Base-by-base conservation (phyloP, 2,113 vertebrate genomes). In the Rhombomys opimus region DNA sequence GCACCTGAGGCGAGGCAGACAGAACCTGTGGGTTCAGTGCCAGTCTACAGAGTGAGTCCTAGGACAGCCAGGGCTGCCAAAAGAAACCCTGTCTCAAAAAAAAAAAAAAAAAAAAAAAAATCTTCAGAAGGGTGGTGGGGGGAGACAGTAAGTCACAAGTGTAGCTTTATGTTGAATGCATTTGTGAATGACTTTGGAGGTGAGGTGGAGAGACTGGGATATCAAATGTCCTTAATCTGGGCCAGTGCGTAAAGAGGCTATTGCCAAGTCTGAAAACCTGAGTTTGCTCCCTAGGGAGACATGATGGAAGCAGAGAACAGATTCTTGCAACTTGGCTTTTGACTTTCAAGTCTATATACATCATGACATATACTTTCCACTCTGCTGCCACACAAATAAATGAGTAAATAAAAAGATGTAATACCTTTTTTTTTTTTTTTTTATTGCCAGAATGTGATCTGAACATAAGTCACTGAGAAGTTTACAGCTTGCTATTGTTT, bases 131-230 rank as follows among this genome's bases (percentile, higher is more conserved):
- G 46, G 46, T 46, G 46, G 46, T 46, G 46, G 46, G 46, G 46
- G 46, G 46, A 46, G 46, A 46, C 46, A 72, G 30, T 17, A 38
- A 73, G 4, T 38, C 80, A n/a, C 11, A 93, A 10, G 87, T 80
- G 82, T 78, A 73, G 73, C 87, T 97, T n/a, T 93, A 25, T 93
- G 41, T 12, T 89, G n/a, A 82, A 46, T 76, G 89, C 25, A 54
- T 92, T 80, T 92, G 88, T 85, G 46, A 92, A 25, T 76, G 41
- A 63, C 32, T 63, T 77, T 89, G 38, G 12, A 25, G 52, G 15
- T 63, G 65, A 76, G 32, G 35, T 23, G 0, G 59, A 95, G 52
- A 87, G 17, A 35, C 88, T 76, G 27, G 63, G 59, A 4, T 27
- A 30, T 61, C 1, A 41, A 41, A 27, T 38, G 3, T 38, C 81